Conservation (phyloP, 2,888 invertebrate species). For the Notocelia uddmanniana region DNA sequence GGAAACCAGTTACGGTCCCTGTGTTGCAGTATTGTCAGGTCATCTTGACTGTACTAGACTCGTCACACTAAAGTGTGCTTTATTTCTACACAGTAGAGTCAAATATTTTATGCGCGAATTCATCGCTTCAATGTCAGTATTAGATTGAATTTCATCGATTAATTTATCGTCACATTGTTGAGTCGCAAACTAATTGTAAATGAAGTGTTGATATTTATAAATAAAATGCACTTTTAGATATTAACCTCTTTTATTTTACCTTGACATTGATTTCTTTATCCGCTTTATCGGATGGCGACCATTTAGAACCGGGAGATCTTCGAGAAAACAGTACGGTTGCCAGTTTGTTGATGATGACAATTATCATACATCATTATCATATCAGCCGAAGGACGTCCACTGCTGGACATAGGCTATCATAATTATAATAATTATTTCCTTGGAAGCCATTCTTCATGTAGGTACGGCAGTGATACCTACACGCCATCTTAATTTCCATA, state of each 20-base stretch:
- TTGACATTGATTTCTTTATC: background rate
- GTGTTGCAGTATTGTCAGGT: background rate
- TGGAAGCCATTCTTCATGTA: too few species aligned
- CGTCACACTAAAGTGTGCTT: conserved; percentile 28
- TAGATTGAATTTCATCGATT: conserved; percentile 37
- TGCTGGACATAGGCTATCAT: too few species aligned
- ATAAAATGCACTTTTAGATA: conserved; percentile 64
- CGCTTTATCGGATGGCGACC: too few species aligned
- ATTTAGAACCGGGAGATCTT: too few species aligned
- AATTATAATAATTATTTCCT: too few species aligned
- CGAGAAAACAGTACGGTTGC: too few species aligned
- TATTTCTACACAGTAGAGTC: conserved; percentile 24
- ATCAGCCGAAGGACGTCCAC: too few species aligned
- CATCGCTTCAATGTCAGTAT: conserved; percentile 32
- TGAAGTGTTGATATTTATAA: conserved; percentile 56
- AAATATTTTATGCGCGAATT: conserved; percentile 17
- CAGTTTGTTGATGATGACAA: too few species aligned
- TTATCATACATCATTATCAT: too few species aligned
- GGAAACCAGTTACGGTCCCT: background rate
- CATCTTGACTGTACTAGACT: background rate
- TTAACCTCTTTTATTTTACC: conserved; percentile 29
- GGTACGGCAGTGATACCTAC: too few species aligned
- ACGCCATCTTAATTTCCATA: too few species aligned
- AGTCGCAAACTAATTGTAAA: conserved; percentile 51
- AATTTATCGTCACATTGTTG: conserved; percentile 51